A percentile compares a stretch with the other conserved stretches of the same genome.
Conservation (phyloP, 2,797 vertebrate genomes). For the Tympanoctomys barrerae region DNA sequence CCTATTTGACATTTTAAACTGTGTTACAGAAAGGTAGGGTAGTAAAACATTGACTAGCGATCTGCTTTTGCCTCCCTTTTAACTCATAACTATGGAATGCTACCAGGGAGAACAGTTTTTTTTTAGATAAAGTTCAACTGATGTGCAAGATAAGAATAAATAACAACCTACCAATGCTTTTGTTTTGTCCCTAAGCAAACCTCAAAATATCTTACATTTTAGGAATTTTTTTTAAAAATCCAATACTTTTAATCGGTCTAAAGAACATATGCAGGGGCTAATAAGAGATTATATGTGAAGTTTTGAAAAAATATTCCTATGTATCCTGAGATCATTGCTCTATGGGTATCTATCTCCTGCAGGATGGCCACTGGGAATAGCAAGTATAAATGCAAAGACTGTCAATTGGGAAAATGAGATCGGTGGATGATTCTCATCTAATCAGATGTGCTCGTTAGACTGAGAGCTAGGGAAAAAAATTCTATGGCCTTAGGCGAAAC, state of each 20-base stretch:
- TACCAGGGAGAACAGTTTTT: background rate
- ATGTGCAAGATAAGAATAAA: too few relatives aligned
- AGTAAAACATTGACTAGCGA: background rate
- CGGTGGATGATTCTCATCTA: accelerated
- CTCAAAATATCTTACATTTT: background rate
- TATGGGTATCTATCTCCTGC: accelerated
- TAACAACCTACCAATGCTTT: background rate
- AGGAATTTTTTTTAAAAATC: background rate
- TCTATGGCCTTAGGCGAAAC: too few relatives aligned
- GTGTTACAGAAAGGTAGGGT: background rate
- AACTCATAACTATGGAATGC: background rate
- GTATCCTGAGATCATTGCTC: accelerated
- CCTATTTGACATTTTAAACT: background rate
- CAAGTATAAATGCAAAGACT: accelerated
- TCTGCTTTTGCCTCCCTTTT: background rate
- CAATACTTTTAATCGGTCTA: too few relatives aligned
- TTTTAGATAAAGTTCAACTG: too few relatives aligned
- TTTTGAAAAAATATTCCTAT: background rate
- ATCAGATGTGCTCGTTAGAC: accelerated
- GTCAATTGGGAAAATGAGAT: accelerated
- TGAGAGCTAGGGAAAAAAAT: background rate
- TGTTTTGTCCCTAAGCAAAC: background rate
- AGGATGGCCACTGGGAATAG: accelerated
- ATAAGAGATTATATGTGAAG: accelerated
- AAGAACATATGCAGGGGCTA: accelerated